Conservation (phyloP, 2,797 vertebrate genomes). For the Danio choprae region DNA sequence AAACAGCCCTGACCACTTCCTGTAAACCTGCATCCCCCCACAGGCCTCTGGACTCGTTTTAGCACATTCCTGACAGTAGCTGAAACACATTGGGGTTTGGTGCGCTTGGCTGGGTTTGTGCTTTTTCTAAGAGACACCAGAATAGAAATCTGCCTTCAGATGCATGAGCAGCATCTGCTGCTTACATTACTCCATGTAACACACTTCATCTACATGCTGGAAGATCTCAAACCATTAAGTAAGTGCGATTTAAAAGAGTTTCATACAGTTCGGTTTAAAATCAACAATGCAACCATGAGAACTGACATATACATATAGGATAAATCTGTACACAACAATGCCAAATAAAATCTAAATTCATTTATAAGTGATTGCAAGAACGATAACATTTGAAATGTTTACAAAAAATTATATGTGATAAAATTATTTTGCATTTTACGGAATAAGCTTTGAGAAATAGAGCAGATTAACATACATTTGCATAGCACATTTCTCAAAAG, state of each 20-base stretch:
- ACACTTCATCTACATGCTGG: background rate
- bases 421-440: no score
- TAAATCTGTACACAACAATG: no score
- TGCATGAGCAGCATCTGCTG: background rate
- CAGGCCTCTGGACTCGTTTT: conserved; percentile 21
- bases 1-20: conserved; percentile 24
- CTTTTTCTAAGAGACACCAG: conserved; percentile 15
- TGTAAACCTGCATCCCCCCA: conserved; percentile 1
- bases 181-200: background rate
- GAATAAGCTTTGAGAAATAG: no score
- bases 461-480: no score
- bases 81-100: conserved; percentile 16
- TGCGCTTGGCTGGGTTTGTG: conserved; percentile 1
- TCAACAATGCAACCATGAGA: no score
- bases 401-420: no score
- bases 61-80: conserved; percentile 39
- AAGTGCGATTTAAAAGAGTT: background rate
- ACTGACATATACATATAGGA: no score
- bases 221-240: no score
- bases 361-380: no score
- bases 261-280: background rate
- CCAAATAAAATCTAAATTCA: no score
- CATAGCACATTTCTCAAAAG: no score
- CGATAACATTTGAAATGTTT: no score
- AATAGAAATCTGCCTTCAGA: conserved; percentile 18